These are phyloP conservation scores for Xyliphius kryptos DNA, from an alignment of 2,113 vertebrate genomes.

Conservation along the genomic window DNA sequence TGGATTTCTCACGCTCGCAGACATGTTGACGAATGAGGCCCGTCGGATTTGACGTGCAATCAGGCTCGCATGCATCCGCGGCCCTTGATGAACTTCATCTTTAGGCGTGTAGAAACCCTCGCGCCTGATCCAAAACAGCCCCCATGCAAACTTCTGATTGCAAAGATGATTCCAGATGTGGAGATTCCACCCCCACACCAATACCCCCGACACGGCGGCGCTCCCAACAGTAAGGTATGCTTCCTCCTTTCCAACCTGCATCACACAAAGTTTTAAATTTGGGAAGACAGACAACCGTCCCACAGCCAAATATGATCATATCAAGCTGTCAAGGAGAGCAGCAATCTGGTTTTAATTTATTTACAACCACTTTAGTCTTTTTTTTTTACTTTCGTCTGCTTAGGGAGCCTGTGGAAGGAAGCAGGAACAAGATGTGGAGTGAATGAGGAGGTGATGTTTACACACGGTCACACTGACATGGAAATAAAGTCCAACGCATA, in stretches of 20 bases:
- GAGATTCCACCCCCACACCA: conserved; percentile 31
- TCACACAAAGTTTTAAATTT: conserved; percentile 54
- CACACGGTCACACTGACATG: no score
- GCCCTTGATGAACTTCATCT: conserved; percentile 42
- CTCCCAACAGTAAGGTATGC: conserved; percentile 23
- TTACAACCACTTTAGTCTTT: conserved; percentile 39
- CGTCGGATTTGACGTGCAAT: conserved; percentile 58
- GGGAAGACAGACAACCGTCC: conserved; percentile 43
- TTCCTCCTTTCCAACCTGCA: conserved; percentile 38
- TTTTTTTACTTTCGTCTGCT: background rate
- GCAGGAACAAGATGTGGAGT: no score
- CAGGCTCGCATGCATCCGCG: conserved; percentile 44
- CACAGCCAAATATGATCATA: conserved; percentile 54
- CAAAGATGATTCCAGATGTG: conserved; percentile 54
- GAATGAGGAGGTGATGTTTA: no score
- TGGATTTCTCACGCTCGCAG: conserved; percentile 49
- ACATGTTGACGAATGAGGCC: conserved; percentile 57
- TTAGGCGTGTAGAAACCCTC: conserved; percentile 47
- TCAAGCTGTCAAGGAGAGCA: conserved; percentile 42
- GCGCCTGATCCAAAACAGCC: conserved; percentile 47
- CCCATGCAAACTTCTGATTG: conserved; percentile 47
- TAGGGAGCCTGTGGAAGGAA: background rate
- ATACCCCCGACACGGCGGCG: conserved; percentile 28
- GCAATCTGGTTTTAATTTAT: conserved; percentile 63
- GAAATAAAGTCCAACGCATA: no score